Conservation (phyloP, 2,888 invertebrate genomes). For the Calliphora vomitoria region DNA sequence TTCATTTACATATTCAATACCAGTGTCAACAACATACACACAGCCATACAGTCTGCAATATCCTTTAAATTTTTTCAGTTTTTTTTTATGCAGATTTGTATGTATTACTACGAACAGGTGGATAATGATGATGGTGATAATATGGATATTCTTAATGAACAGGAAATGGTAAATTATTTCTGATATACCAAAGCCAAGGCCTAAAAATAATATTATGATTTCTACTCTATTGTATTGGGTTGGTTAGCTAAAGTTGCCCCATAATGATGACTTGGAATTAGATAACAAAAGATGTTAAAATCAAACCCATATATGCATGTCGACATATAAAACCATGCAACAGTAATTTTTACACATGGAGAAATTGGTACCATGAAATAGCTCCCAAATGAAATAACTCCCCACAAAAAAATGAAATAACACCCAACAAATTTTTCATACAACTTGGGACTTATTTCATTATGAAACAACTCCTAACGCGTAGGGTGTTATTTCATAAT, state of each 20-base stretch:
- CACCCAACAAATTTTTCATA: no score
- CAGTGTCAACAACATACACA: not conserved
- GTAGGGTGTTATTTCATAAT: no score
- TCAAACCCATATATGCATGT: not conserved
- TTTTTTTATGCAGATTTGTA: not conserved
- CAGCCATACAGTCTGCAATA: not conserved
- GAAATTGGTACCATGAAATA: no score
- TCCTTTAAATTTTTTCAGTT: not conserved
- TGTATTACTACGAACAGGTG: conserved; percentile 21
- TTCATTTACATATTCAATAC: not conserved
- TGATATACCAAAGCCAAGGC: conserved; percentile 1
- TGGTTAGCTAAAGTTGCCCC: not conserved
- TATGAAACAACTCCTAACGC: no score
- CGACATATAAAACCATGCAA: not conserved
- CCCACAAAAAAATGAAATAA: no score
- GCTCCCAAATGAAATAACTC: no score
- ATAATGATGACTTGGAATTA: conserved; percentile 11
- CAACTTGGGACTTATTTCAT: no score
- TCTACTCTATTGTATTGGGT: not conserved
- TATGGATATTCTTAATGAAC: conserved; percentile 41
- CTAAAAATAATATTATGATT: conserved; percentile 57
- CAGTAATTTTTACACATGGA: no score
- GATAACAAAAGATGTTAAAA: conserved; percentile 11
- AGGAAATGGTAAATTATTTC: conserved; percentile 47
- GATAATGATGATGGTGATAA: conserved; percentile 2